Conservation (phyloP, 2,888 invertebrate species). For the Hecatera dysodea region DNA sequence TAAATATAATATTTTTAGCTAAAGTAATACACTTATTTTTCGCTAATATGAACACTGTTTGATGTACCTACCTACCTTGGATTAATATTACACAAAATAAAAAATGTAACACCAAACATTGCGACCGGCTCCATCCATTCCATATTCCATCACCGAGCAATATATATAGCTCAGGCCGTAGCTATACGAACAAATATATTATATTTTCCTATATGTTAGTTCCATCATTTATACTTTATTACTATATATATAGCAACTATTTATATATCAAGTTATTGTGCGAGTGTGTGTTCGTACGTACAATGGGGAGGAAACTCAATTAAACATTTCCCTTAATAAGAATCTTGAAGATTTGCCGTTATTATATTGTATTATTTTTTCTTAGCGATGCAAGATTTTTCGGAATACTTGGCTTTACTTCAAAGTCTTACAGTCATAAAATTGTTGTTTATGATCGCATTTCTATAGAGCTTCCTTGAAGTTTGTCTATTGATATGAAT, state of each 20-base stretch:
- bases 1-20: too few species aligned
- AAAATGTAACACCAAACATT: slow-evolving; percentile 22
- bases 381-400: slow-evolving; percentile 42
- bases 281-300: slow-evolving; percentile 62
- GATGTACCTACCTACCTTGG: too few species aligned
- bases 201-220: slow-evolving; percentile 90
- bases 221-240: slow-evolving; percentile 91
- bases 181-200: slow-evolving; percentile 89
- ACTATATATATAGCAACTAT: slow-evolving; percentile 87
- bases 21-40: too few species aligned
- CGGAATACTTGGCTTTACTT: slow-evolving; percentile 7
- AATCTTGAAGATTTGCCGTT: slow-evolving; percentile 65
- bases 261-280: slow-evolving; percentile 74
- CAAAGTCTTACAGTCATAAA: slow-evolving; percentile 1
- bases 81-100: background rate
- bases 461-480: background rate
- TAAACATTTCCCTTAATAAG: slow-evolving; percentile 88
- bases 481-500: slow-evolving; percentile 9
- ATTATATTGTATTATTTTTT: slow-evolving; percentile 52
- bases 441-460: slow-evolving; percentile 9
- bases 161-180: slow-evolving; percentile 87
- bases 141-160: slow-evolving; percentile 80
- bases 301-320: slow-evolving; percentile 81
- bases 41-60: too few species aligned
- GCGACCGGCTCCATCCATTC: slow-evolving; percentile 70